Evolutionary conservation across 2,888 invertebrate genomes (phyloP).

Genomic region (Carcina quercana): DNA sequence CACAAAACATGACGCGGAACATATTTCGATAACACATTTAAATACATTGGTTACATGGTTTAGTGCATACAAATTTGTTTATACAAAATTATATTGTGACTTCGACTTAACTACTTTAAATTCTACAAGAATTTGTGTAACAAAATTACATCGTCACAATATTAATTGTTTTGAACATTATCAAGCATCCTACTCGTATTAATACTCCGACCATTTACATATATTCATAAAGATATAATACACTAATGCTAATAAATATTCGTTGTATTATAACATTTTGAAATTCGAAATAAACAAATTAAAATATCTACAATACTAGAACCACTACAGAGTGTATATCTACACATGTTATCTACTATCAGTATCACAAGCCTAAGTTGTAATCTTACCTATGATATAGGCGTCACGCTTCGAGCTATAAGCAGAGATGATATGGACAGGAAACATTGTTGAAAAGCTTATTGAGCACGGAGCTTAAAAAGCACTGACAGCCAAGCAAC

Average conservation of each 20-base stretch:
- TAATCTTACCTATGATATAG: too few relatives aligned
- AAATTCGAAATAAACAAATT: background rate
- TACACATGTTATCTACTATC: slow-evolving; percentile 3
- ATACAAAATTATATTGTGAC: slow-evolving; percentile 18
- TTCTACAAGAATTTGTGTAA: too few relatives aligned
- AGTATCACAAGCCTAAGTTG: slow-evolving; percentile 13
- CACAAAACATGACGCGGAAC: too few relatives aligned
- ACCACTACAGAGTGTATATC: background rate
- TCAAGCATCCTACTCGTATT: too few relatives aligned
- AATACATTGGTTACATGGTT: slow-evolving; percentile 6
- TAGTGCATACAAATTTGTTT: slow-evolving; percentile 10
- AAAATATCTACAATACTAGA: slow-evolving; percentile 1
- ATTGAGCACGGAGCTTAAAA: slow-evolving; percentile 11
- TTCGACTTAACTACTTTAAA: slow-evolving; percentile 1
- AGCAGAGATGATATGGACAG: slow-evolving; percentile 1
- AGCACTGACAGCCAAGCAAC: slow-evolving; percentile 13
- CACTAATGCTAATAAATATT: slow-evolving; percentile 13
- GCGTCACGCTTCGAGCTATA: slow-evolving; percentile 11
- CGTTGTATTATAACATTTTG: slow-evolving; percentile 12
- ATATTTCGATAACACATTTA: slow-evolving; percentile 14
- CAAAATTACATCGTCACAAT: too few relatives aligned
- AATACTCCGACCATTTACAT: too few relatives aligned
- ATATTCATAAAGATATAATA: background rate
- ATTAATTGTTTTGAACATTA: too few relatives aligned
- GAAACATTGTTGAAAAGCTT: slow-evolving; percentile 6